phyloP scores from a whole-genome alignment of 2,888 invertebrate genomes.

The Nysson spinosus region DNA sequence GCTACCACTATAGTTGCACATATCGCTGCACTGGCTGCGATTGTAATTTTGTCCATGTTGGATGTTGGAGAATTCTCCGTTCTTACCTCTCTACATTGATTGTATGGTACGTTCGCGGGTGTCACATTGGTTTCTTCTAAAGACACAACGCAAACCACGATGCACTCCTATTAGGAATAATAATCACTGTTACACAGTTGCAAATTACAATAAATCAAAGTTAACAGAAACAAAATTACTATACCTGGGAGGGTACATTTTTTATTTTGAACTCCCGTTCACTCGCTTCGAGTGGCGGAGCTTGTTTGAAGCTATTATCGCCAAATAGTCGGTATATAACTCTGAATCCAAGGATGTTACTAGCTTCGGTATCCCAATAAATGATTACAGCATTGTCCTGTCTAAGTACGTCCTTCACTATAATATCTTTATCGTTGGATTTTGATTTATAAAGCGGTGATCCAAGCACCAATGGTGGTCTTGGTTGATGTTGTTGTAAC shows the following conservation, averaged over 20 bases:
- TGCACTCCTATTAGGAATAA: slow-evolving; percentile 85
- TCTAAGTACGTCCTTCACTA: slow-evolving; percentile 90
- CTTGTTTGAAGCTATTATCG: slow-evolving; percentile 92
- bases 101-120: slow-evolving; percentile 90
- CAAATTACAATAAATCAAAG: neutral
- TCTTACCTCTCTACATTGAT: slow-evolving; percentile 92
- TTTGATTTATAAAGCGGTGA: slow-evolving; percentile 82
- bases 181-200: neutral
- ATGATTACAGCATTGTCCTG: slow-evolving; percentile 93
- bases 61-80: slow-evolving; percentile 90
- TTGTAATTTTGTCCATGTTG: slow-evolving; percentile 97
- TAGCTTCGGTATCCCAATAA: slow-evolving; percentile 93
- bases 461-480: slow-evolving; percentile 86
- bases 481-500: slow-evolving; percentile 78
- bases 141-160: slow-evolving; percentile 95
- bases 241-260: slow-evolving; percentile 92
- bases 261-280: slow-evolving; percentile 95
- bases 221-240: neutral
- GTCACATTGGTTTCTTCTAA: slow-evolving; percentile 92
- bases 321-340: slow-evolving; percentile 94
- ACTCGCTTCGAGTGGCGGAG: slow-evolving; percentile 92
- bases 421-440: slow-evolving; percentile 86
- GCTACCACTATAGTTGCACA: slow-evolving; percentile 95
- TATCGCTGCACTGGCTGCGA: slow-evolving; percentile 94
- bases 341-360: slow-evolving; percentile 92